A percentile compares a stretch with the other conserved stretches of the same genome.
phyloP scores from a whole-genome alignment of 2,113 vertebrate genomes.

The Ondatra zibethicus region DNA sequence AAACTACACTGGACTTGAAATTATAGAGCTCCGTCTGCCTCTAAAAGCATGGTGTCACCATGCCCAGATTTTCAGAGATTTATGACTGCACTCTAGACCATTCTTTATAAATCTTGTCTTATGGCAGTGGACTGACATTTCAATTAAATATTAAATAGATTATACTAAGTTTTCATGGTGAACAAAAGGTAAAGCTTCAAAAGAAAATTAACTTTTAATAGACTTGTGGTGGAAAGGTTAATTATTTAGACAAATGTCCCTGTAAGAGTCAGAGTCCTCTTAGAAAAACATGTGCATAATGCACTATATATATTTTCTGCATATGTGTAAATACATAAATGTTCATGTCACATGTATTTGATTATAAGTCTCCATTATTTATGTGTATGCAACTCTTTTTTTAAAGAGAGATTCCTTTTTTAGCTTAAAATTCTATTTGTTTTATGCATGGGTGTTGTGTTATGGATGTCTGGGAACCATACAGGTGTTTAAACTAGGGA shows the following conservation, averaged over 20 bases:
- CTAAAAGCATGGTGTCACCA: background rate
- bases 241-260: background rate
- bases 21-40: background rate
- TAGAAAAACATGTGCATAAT: constrained; percentile 13
- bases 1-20: background rate
- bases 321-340: background rate
- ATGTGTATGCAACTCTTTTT: background rate
- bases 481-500: background rate
- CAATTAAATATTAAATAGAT: constrained; percentile 43
- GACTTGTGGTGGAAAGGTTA: background rate
- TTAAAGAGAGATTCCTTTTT: background rate
- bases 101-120: constrained; percentile 9
- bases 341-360: background rate
- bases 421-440: background rate
- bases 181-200: constrained; percentile 1
- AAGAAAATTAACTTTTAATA: constrained; percentile 10
- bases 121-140: constrained; percentile 16
- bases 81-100: background rate
- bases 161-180: background rate
- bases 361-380: background rate
- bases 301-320: background rate
- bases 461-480: too few species aligned
- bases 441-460: background rate
- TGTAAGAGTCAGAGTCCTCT: background rate
- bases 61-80: background rate